A percentile compares a stretch with the other conserved stretches of the same genome.
These are phyloP conservation scores for Tetraneura akinire DNA, from an alignment of 1,140 invertebrate species.

Conservation along the genomic window DNA sequence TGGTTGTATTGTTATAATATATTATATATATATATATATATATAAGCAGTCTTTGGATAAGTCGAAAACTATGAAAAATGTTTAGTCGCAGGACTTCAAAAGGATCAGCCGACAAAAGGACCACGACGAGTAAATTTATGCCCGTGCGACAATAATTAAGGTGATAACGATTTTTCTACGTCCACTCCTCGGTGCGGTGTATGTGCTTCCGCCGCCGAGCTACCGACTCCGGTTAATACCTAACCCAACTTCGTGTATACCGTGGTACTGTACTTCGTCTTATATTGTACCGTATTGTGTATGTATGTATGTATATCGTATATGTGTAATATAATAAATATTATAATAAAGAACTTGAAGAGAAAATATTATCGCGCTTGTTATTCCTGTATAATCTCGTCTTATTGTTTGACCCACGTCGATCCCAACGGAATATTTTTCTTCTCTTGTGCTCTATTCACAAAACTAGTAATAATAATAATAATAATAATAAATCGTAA, in stretches of 20 bases:
- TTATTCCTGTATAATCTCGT: neutral
- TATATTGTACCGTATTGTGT: no score
- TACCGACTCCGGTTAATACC: conserved; percentile 16
- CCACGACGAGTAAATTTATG: conserved; percentile 32
- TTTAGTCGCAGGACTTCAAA: conserved; percentile 29
- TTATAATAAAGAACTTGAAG: neutral
- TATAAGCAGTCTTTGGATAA: neutral
- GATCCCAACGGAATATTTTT: no score
- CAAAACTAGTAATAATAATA: no score
- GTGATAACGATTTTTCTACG: conserved; percentile 39
- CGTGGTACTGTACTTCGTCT: neutral
- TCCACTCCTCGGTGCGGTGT: neutral
- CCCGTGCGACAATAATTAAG: conserved; percentile 44
- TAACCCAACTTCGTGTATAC: neutral
- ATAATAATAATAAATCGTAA: no score
- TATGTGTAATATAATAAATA: no score
- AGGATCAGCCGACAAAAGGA: conserved; percentile 22
- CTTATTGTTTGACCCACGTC: no score
- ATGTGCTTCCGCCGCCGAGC: neutral
- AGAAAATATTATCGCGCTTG: neutral
- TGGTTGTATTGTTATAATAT: neutral
- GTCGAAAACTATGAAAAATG: conserved; percentile 30
- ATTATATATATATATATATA: neutral
- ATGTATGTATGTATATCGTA: no score
- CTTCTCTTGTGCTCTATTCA: no score